Evolutionary conservation across 2,888 invertebrate genomes (phyloP).

Genomic region (Metallyticus violacea): DNA sequence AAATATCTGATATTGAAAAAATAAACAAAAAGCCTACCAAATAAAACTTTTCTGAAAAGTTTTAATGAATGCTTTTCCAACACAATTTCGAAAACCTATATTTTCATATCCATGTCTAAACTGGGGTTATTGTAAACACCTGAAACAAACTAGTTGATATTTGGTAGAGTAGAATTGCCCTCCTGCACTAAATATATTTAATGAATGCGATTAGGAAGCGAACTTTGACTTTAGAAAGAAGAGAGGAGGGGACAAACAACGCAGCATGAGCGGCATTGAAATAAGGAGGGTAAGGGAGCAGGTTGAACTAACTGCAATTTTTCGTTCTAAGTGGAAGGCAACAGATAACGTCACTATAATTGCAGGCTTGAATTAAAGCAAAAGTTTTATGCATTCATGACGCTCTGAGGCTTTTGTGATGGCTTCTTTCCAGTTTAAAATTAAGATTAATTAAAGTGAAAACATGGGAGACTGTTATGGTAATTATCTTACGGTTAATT

Average conservation of each 20-base stretch:
- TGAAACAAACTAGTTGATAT: too few relatives aligned
- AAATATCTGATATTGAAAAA: too few relatives aligned
- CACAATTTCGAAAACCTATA: too few relatives aligned
- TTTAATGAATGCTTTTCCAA: too few relatives aligned
- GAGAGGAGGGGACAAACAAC: not conserved
- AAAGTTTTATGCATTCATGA: not conserved
- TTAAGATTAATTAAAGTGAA: conserved; percentile 12
- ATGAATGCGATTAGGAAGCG: not conserved
- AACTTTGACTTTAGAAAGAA: not conserved
- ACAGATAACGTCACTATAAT: conserved; percentile 1
- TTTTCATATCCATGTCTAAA: too few relatives aligned
- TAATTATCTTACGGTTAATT: conserved; percentile 1
- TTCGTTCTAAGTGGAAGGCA: not conserved
- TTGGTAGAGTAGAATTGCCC: not conserved
- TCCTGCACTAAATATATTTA: not conserved
- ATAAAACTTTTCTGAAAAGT: too few relatives aligned
- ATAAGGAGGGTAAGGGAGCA: not conserved
- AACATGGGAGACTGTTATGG: not conserved
- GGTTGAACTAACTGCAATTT: not conserved
- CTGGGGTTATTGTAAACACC: too few relatives aligned
- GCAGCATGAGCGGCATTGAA: not conserved
- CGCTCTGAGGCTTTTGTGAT: not conserved
- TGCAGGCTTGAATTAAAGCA: conserved; percentile 2
- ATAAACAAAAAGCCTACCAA: too few relatives aligned
- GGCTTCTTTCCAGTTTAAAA: not conserved